phyloP scores from a whole-genome alignment of 2,797 vertebrate genomes.

The Xiphorhynchus erythropygius region DNA sequence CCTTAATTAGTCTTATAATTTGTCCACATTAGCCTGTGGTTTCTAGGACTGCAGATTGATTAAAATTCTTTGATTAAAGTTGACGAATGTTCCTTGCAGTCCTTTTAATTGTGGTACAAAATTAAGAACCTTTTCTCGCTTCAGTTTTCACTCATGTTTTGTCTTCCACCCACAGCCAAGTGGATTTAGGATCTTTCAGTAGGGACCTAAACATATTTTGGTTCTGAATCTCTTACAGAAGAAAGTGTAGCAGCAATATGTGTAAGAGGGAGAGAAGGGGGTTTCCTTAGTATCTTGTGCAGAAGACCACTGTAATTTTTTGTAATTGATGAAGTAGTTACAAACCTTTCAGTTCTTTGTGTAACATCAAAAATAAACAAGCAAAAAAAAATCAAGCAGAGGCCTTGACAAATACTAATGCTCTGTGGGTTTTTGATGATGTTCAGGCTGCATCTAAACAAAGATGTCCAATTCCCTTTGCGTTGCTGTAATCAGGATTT shows the following conservation, averaged over 20 bases:
- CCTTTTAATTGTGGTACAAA: neutral
- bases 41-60: constrained; percentile 27
- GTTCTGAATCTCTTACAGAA: neutral
- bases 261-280: neutral
- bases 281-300: neutral
- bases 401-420: neutral
- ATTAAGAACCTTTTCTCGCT: neutral
- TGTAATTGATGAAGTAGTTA: neutral
- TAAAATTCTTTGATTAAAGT: constrained; percentile 34
- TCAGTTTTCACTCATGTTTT: neutral
- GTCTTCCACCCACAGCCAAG: neutral
- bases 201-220: neutral
- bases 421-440: neutral
- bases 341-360: neutral
- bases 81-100: neutral
- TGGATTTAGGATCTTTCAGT: neutral
- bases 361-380: neutral
- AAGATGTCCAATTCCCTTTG: neutral
- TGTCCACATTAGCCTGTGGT: neutral
- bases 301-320: neutral
- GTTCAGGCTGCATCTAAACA: neutral
- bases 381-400: neutral
- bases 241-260: accelerated
- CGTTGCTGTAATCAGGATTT: neutral
- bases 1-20: constrained; percentile 30